Percentiles rank a stretch among this genome's conserved stretches.
Conservation (phyloP, 2,113 vertebrate species). For the Maccullochella peelii region DNA sequence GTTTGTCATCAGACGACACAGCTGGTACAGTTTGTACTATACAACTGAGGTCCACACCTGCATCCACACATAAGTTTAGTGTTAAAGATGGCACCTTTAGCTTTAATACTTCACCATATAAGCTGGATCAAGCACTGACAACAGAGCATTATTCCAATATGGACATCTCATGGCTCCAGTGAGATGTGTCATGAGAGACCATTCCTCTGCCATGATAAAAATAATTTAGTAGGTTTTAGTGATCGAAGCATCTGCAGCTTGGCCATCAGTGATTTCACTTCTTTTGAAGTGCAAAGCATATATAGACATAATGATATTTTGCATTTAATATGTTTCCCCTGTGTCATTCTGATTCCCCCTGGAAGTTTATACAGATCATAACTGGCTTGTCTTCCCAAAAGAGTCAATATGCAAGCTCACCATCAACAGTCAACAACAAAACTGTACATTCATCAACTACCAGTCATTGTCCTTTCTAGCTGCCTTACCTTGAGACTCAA, state of each 20-base stretch:
- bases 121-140: too few species aligned
- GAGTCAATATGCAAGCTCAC: neutral
- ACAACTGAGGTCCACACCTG: slow-evolving; percentile 93
- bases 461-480: rapidly evolving
- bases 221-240: neutral
- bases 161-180: neutral
- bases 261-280: neutral
- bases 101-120: too few species aligned
- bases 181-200: neutral
- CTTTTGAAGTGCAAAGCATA: neutral
- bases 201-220: neutral
- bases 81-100: neutral
- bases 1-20: slow-evolving; percentile 60
- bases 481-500: slow-evolving; percentile 92
- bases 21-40: slow-evolving; percentile 88
- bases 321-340: neutral
- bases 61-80: neutral
- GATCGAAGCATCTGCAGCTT: neutral
- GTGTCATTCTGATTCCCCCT: neutral
- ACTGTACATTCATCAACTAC: neutral
- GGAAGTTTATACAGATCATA: neutral
- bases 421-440: neutral
- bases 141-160: neutral
- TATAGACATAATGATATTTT: neutral
- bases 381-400: too few species aligned